phyloP scores from a whole-genome alignment of 1,140 invertebrate genomes.

The Hormaphis cornu region DNA sequence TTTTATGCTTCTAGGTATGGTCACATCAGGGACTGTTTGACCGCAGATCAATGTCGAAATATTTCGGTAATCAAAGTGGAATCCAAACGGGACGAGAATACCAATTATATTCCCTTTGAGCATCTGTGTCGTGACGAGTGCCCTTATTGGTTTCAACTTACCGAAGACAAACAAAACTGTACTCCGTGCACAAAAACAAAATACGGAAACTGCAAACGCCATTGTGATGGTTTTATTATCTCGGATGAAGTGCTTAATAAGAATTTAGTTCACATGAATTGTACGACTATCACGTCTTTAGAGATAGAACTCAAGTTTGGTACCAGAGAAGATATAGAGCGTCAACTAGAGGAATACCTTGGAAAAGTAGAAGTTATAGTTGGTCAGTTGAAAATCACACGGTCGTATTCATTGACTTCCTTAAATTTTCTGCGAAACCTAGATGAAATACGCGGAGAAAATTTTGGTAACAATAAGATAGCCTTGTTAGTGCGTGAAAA shows the following conservation, averaged over 20 bases:
- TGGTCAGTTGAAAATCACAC: conserved; percentile 66
- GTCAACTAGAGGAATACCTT: conserved; percentile 61
- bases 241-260: not conserved
- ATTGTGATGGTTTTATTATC: conserved; percentile 10
- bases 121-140: conserved; percentile 63
- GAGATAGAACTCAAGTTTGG: conserved; percentile 66
- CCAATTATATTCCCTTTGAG: conserved; percentile 45
- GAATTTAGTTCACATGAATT: not conserved
- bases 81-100: conserved; percentile 35
- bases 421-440: conserved; percentile 78
- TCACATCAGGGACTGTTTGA: conserved; percentile 56
- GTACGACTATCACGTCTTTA: conserved; percentile 57
- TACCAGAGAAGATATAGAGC: conserved; percentile 43
- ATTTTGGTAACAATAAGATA: conserved; percentile 44
- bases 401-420: conserved; percentile 69
- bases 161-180: not conserved
- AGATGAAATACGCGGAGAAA: conserved; percentile 53
- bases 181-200: not conserved
- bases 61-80: conserved; percentile 44
- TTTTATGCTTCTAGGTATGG: conserved; percentile 31
- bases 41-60: conserved; percentile 56
- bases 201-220: not conserved
- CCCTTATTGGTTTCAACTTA: conserved; percentile 52
- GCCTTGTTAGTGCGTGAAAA: conserved; percentile 75
- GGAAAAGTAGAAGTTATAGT: conserved; percentile 66